These are phyloP conservation scores for Patella depressa DNA, from an alignment of 2,888 invertebrate genomes.

Conservation along the genomic window DNA sequence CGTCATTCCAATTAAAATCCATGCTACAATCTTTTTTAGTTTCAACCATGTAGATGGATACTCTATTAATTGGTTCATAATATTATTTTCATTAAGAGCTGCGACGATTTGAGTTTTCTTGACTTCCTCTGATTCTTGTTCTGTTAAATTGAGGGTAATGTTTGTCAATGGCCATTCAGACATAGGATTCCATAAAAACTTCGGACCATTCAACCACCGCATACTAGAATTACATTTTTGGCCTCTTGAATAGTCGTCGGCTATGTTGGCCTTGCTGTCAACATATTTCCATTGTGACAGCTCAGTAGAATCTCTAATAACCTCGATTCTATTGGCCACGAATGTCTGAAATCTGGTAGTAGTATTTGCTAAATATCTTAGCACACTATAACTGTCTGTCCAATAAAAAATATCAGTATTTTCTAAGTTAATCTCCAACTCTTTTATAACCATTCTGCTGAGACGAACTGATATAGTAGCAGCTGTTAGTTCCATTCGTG, in stretches of 20 bases:
- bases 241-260: constrained; percentile 11
- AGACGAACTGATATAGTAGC: constrained; percentile 3
- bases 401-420: constrained; percentile 4
- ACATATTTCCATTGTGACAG: constrained; percentile 9
- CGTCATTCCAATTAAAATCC: neutral
- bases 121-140: constrained; percentile 8
- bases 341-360: constrained; percentile 19
- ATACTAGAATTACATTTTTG: neutral
- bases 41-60: neutral
- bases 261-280: neutral
- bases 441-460: neutral
- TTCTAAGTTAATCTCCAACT: constrained; percentile 13
- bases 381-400: constrained; percentile 11
- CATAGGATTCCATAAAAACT: constrained; percentile 4
- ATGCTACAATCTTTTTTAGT: neutral
- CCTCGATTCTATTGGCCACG: constrained; percentile 16
- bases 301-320: constrained; percentile 15
- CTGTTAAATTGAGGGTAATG: neutral
- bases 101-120: neutral
- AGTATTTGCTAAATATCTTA: constrained; percentile 16
- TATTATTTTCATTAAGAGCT: neutral
- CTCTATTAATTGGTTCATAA: neutral
- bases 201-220: constrained; percentile 11
- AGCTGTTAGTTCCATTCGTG: constrained; percentile 22
- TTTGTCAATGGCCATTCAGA: constrained; percentile 3